Evolutionary conservation across 2,113 vertebrate genomes (phyloP), one percentile per base, ranked within the genome.

Genomic region (Dolichallabes microphthalmus): DNA sequence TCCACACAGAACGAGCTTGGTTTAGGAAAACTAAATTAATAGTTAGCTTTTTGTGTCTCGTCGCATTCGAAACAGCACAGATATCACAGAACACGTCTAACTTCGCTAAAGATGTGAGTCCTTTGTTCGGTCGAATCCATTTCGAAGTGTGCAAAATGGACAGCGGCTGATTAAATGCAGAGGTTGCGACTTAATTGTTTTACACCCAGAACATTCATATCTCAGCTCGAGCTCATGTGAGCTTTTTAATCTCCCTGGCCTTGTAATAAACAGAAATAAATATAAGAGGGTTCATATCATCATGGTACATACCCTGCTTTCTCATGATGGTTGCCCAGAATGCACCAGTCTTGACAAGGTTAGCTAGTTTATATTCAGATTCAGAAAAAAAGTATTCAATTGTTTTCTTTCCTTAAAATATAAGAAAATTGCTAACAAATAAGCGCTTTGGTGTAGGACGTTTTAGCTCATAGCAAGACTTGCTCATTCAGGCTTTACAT

Each of bases 331-430:
- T 74, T n/a, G 55, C 27, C 73, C 20, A 32, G 25, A 77, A 74
- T 71, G 32, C 63, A 32, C 52, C 32, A n/a, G 25, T 74, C n/a
- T 39, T 74, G 55, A 60, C 57, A 32, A 20, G 52, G 77, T 45
- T 66, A 53, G 39, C 39, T 52, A 76, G 83, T 92, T 92, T 88
- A 88, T 52, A 50, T 80, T 45, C 83, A n/a, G 22, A 76, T 82
- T 80, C 87, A 64, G 81, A 87, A 58, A 81, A 88, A 88, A 13
- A 30, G 27, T 30, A 8, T 77, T 45, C 52, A 89, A 87, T 87
- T 86, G 82, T 86, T 89, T 86, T 83, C 32, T 69, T 88, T 86
- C 35, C 85, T 85, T 77, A 82, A 82, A 91, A 88, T 89, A 91
- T 87, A 90, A 88, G 89, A 77, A 61, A 84, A 84, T 66, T 73